A percentile compares a stretch with the other conserved stretches of the same genome.
Conservation (phyloP, 37 sponge, comb jelly and placozoan genomes). For the Ianthella basta region DNA sequence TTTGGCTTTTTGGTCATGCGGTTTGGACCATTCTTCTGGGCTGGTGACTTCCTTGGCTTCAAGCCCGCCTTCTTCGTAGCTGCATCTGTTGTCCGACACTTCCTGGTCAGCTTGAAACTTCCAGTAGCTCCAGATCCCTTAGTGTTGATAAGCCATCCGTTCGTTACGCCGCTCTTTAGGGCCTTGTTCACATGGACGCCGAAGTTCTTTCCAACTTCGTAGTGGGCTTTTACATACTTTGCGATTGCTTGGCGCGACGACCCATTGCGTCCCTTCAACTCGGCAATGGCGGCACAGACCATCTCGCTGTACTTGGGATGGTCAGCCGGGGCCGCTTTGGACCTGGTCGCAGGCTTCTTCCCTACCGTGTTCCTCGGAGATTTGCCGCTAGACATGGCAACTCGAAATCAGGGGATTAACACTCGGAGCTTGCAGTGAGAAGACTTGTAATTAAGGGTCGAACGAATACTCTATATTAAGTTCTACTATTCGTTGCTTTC, state of each 20-base stretch:
- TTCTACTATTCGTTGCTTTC: too few relatives aligned
- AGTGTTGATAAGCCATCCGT: conserved; percentile 61
- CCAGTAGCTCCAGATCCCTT: conserved; percentile 90
- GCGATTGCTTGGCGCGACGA: conserved; percentile 81
- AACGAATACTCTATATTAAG: too few relatives aligned
- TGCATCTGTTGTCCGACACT: conserved; percentile 4
- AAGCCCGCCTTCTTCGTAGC: conserved; percentile 38
- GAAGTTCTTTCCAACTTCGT: conserved; percentile 64
- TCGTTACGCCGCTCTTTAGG: conserved; percentile 66
- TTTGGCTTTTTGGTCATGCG: conserved; percentile 23
- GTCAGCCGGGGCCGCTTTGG: conserved; percentile 55
- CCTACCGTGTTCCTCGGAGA: background rate
- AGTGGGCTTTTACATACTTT: conserved; percentile 88
- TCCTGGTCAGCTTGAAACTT: conserved; percentile 75
- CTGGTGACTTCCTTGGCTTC: conserved; percentile 25
- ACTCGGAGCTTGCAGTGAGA: too few relatives aligned
- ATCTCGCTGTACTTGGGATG: conserved; percentile 90
- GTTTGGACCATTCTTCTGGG: conserved; percentile 33
- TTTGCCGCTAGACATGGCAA: too few relatives aligned
- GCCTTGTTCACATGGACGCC: conserved; percentile 71
- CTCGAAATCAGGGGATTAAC: too few relatives aligned
- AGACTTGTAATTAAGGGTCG: too few relatives aligned
- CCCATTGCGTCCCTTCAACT: conserved; percentile 75
- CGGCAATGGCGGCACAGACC: conserved; percentile 70
- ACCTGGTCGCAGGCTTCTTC: conserved; percentile 42